phyloP scores from a whole-genome alignment of 2,113 vertebrate species.

The Gallinago jamesoni region DNA sequence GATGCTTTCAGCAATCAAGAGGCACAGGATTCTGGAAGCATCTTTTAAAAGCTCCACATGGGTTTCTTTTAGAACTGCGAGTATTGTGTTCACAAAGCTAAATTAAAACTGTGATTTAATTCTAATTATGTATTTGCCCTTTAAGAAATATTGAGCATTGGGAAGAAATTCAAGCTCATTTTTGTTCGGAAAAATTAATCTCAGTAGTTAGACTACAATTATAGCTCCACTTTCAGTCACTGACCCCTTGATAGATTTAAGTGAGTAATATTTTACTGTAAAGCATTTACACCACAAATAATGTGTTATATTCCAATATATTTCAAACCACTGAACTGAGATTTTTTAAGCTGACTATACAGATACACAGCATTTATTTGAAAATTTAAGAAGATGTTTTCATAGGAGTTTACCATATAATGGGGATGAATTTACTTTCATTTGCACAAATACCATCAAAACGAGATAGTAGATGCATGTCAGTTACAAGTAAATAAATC shows the following conservation, averaged over 20 bases:
- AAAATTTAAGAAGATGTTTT: neutral
- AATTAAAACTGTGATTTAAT: neutral
- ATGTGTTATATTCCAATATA: neutral
- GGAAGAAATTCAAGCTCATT: neutral
- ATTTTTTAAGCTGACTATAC: neutral
- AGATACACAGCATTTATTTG: neutral
- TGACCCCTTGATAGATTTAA: neutral
- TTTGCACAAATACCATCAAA: conserved; percentile 1
- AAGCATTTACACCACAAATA: neutral
- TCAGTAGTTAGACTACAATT: neutral
- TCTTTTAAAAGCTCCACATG: neutral
- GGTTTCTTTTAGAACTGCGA: neutral
- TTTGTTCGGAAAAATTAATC: conserved; percentile 4
- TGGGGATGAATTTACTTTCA: neutral
- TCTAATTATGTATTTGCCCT: neutral
- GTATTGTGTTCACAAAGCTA: neutral
- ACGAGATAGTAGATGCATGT: neutral
- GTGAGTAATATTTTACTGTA: neutral
- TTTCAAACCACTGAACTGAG: neutral
- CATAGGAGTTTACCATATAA: neutral
- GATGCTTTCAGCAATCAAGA: conserved; percentile 45
- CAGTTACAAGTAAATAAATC: conserved; percentile 40
- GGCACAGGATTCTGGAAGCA: neutral
- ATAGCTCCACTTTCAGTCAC: neutral
- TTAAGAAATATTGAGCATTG: neutral